phyloP scores from a whole-genome alignment of 2,888 invertebrate genomes.

The Mesodorylaimus sp. region DNA sequence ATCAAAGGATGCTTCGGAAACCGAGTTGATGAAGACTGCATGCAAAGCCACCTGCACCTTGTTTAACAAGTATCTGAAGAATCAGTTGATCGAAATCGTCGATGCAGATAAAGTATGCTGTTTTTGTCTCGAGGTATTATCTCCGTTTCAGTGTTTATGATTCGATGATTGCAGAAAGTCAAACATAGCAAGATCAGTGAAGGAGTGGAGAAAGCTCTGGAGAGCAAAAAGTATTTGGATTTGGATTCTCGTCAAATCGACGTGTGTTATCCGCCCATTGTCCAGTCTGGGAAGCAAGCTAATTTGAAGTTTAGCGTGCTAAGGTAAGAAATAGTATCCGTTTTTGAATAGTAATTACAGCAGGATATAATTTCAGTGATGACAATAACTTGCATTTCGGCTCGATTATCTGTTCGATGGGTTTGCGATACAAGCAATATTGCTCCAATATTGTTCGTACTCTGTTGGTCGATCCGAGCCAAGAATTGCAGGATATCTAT shows the following conservation, averaged over 20 bases:
- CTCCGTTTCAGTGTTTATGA: neutral
- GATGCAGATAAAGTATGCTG: conserved; percentile 72
- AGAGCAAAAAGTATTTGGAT: conserved; percentile 74
- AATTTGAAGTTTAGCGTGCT: conserved; percentile 83
- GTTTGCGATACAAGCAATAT: conserved; percentile 85
- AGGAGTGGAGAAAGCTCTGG: conserved; percentile 74
- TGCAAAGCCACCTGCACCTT: conserved; percentile 79
- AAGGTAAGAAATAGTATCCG: conserved; percentile 32
- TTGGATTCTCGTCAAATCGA: conserved; percentile 74
- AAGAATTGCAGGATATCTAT: conserved; percentile 54
- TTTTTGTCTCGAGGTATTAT: conserved; percentile 10
- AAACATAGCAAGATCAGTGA: conserved; percentile 85
- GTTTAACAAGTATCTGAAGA: conserved; percentile 83
- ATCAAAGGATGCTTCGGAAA: conserved; percentile 79
- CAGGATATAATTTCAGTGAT: conserved; percentile 49
- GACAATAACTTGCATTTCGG: conserved; percentile 86
- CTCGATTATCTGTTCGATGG: conserved; percentile 79
- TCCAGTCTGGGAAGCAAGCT: conserved; percentile 96
- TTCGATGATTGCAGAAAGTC: conserved; percentile 53
- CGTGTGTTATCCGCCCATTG: conserved; percentile 94
- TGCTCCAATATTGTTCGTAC: conserved; percentile 95
- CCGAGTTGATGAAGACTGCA: conserved; percentile 73
- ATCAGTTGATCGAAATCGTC: conserved; percentile 94
- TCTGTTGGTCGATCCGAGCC: conserved; percentile 74
- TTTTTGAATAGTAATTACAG: neutral